Evolutionary conservation across 1,140 invertebrate genomes (phyloP).

Genomic region (Leptinotarsa undecemlineata): DNA sequence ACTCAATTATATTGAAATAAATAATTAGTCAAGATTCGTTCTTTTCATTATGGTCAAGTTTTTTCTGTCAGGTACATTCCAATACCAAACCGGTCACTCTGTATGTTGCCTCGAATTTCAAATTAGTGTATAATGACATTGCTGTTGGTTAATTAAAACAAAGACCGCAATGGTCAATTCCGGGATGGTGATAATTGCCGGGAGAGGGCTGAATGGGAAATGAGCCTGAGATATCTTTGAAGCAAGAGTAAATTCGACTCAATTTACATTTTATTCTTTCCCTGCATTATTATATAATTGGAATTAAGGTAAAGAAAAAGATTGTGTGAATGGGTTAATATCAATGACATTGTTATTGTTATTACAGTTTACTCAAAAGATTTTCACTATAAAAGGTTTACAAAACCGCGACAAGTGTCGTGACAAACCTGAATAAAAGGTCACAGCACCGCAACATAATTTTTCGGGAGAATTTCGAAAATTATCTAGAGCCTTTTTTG

Average conservation of each 20-base stretch:
- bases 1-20: neutral
- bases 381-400: no score
- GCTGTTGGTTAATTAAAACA: slow-evolving; percentile 27
- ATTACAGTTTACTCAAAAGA: no score
- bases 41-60: neutral
- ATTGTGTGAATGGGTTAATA: no score
- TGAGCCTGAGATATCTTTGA: slow-evolving; percentile 7
- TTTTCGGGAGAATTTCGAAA: no score
- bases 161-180: slow-evolving; percentile 28
- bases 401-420: no score
- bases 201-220: slow-evolving; percentile 9
- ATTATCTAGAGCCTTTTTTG: no score
- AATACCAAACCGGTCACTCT: slow-evolving; percentile 3
- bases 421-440: no score
- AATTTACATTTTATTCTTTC: neutral
- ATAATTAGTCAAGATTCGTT: neutral
- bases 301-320: no score
- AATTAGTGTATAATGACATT: slow-evolving; percentile 30
- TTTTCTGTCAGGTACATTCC: slow-evolving; percentile 2
- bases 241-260: slow-evolving; percentile 7
- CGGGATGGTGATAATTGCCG: slow-evolving; percentile 27
- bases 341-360: no score
- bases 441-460: no score
- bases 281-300: no score
- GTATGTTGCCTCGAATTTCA: slow-evolving; percentile 23